A percentile compares a stretch with the other conserved stretches of the same genome.
Conservation (phyloP, 2,113 vertebrate genomes). For the Elephas maximus region DNA sequence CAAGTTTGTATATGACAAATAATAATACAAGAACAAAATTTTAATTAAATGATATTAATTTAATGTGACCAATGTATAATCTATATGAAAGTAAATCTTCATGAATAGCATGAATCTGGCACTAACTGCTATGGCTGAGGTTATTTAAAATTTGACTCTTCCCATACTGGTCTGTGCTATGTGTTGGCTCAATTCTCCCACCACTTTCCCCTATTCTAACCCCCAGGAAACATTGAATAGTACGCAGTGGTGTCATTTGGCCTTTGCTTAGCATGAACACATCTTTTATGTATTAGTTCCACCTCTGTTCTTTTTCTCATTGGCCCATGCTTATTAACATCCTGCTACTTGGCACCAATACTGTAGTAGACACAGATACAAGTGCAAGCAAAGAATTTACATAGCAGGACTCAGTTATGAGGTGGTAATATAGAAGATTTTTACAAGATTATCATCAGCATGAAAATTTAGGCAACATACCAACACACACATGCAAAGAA, state of each 20-base stretch:
- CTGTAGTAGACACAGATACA: too few species aligned
- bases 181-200: neutral
- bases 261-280: constrained; percentile 26
- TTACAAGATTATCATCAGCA: neutral
- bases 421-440: neutral
- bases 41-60: neutral
- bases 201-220: neutral
- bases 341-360: neutral
- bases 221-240: neutral
- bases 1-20: neutral
- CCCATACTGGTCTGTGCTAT: neutral
- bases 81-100: neutral
- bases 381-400: neutral
- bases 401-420: neutral
- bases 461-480: neutral
- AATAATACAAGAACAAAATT: neutral
- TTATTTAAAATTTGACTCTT: neutral
- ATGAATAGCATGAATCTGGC: neutral
- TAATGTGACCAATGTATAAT: neutral
- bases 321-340: neutral
- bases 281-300: neutral
- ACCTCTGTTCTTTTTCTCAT: neutral
- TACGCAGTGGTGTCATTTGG: neutral
- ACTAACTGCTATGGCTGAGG: neutral
- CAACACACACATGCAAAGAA: neutral